Evolutionary conservation across 2,888 invertebrate species (phyloP).

Genomic region (Isoperla grammatica): DNA sequence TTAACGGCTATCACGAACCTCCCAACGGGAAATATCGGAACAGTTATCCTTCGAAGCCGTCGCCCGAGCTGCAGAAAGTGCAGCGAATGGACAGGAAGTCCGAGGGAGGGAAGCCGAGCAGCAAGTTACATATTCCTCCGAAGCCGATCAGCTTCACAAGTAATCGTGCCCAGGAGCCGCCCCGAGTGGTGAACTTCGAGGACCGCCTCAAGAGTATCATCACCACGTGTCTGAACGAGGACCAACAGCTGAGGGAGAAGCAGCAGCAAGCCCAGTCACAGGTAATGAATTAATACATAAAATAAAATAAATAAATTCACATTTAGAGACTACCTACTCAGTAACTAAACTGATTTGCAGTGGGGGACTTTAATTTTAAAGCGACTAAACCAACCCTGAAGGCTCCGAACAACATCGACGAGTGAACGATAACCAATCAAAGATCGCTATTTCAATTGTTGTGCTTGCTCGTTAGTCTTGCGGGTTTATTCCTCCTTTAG

Average conservation of each 20-base stretch:
- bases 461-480: too few species aligned
- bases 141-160: conserved; percentile 41
- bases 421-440: too few species aligned
- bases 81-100: conserved; percentile 5
- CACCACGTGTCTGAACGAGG: conserved; percentile 80
- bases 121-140: background rate
- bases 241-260: conserved; percentile 55
- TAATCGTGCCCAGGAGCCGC: conserved; percentile 66
- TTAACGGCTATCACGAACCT: conserved; percentile 26
- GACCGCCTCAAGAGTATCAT: conserved; percentile 84
- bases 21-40: conserved; percentile 14
- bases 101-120: conserved; percentile 8
- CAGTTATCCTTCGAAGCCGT: conserved; percentile 1
- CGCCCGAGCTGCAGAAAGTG: conserved; percentile 6
- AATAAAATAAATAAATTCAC: too few species aligned
- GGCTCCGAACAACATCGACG: too few species aligned
- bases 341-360: too few species aligned
- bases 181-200: conserved; percentile 81
- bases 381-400: too few species aligned
- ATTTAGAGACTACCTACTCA: too few species aligned
- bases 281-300: conserved; percentile 11
- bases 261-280: conserved; percentile 42
- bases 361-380: too few species aligned
- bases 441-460: too few species aligned
- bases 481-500: too few species aligned